These are phyloP conservation scores for Sanderia malayensis DNA, from an alignment of 30 jellyfish, hydroid and myxozoan species.

Conservation along the genomic window DNA sequence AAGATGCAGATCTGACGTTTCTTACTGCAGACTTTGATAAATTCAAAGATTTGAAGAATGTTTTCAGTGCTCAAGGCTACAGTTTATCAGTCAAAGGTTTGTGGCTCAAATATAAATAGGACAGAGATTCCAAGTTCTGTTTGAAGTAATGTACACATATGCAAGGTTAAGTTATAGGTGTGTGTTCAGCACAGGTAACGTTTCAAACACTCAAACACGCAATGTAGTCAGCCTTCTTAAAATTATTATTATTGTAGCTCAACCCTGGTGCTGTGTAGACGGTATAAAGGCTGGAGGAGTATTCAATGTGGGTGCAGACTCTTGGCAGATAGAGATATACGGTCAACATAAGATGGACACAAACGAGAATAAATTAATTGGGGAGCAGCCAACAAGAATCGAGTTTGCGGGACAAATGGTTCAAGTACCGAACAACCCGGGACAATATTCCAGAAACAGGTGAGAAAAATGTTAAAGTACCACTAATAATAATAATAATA, in stretches of 20 bases:
- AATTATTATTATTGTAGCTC: conserved; percentile 14
- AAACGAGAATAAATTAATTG: neutral
- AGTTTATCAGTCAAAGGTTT: too few relatives aligned
- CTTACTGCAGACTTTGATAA: conserved; percentile 59
- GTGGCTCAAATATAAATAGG: too few relatives aligned
- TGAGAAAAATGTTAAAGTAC: too few relatives aligned
- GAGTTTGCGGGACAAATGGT: conserved; percentile 53
- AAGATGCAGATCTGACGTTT: conserved; percentile 91
- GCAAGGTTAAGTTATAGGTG: neutral
- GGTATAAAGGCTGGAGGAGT: conserved; percentile 75
- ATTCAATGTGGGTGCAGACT: conserved; percentile 57
- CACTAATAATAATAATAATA: too few relatives aligned
- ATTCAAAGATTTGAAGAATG: conserved; percentile 3
- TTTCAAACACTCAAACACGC: neutral
- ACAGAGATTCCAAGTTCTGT: too few relatives aligned
- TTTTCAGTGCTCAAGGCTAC: conserved; percentile 37
- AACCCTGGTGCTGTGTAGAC: conserved; percentile 60
- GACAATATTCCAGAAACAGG: conserved; percentile 70
- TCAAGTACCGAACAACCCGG: conserved; percentile 90
- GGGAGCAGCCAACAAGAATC: conserved; percentile 55
- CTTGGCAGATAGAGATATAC: conserved; percentile 88
- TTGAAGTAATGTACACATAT: too few relatives aligned
- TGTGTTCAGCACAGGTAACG: neutral
- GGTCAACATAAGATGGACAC: conserved; percentile 82
- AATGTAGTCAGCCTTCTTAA: neutral